phyloP scores from a whole-genome alignment of 2,797 vertebrate genomes.

The Crocidura indochinensis region DNA sequence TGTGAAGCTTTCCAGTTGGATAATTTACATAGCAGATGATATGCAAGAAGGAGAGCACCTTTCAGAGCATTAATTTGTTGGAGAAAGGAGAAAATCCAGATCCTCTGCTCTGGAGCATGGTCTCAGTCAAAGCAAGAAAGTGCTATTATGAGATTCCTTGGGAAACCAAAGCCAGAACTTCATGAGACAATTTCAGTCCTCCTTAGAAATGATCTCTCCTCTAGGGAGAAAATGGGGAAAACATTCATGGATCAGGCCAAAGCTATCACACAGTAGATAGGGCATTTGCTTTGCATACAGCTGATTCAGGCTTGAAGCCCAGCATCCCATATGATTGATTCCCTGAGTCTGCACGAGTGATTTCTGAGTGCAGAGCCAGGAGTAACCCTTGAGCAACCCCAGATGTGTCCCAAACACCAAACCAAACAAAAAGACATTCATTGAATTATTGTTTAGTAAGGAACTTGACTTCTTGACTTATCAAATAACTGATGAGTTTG shows the following conservation, averaged over 20 bases:
- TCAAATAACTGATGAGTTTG: constrained; percentile 41
- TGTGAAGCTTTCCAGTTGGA: constrained; percentile 45
- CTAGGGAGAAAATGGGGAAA: background rate
- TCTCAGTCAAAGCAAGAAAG: background rate
- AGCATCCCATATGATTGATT: no score
- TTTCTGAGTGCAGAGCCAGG: no score
- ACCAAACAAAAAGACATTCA: constrained; percentile 1
- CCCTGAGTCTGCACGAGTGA: no score
- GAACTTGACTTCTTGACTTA: constrained; percentile 53
- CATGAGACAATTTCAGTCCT: background rate
- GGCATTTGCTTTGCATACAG: no score
- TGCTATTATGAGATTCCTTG: no score
- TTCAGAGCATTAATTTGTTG: constrained; percentile 60
- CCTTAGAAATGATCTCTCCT: background rate
- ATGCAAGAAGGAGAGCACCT: constrained; percentile 42
- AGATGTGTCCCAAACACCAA: no score
- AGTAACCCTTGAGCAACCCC: no score
- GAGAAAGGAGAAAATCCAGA: constrained; percentile 23
- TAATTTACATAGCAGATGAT: constrained; percentile 21
- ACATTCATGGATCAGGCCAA: background rate
- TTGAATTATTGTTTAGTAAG: constrained; percentile 56
- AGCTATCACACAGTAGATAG: no score
- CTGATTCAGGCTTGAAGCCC: no score
- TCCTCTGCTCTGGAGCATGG: background rate
- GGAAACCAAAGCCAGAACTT: background rate